A percentile compares a stretch with the other conserved stretches of the same genome.
phyloP scores from a whole-genome alignment of 2,797 vertebrate species.

The Muscicapa comitata region DNA sequence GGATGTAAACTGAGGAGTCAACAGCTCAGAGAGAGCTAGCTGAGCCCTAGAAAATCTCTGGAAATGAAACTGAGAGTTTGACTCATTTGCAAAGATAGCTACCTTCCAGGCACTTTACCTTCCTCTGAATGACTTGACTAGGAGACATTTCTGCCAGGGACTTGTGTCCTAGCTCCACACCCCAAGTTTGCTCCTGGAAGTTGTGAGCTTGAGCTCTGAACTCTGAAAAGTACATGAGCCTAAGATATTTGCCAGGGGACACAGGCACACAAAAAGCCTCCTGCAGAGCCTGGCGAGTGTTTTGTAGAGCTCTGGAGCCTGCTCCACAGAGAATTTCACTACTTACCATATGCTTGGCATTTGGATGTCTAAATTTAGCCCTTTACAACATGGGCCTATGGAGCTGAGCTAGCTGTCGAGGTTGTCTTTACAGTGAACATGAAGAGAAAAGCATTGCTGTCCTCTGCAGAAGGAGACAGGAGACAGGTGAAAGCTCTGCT shows the following conservation, averaged over 20 bases:
- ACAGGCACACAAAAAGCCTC: neutral
- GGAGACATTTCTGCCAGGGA: neutral
- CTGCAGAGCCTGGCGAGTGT: neutral
- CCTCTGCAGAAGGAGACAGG: neutral
- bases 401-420: neutral
- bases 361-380: neutral
- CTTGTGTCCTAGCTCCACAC: neutral
- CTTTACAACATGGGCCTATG: neutral
- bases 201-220: neutral
- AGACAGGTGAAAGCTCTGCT: neutral
- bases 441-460: neutral
- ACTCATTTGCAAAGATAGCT: neutral
- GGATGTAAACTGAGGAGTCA: neutral
- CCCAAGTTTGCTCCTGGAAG: neutral
- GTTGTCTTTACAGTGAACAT: neutral
- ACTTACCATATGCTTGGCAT: neutral
- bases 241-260: neutral
- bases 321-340: neutral
- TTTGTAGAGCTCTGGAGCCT: neutral
- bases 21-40: neutral
- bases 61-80: neutral
- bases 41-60: neutral
- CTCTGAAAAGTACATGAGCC: accelerated
- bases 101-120: neutral
- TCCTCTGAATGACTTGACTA: neutral